Base-by-base conservation (phyloP, 1,140 invertebrate species). In the Octopus bimaculoides region DNA sequence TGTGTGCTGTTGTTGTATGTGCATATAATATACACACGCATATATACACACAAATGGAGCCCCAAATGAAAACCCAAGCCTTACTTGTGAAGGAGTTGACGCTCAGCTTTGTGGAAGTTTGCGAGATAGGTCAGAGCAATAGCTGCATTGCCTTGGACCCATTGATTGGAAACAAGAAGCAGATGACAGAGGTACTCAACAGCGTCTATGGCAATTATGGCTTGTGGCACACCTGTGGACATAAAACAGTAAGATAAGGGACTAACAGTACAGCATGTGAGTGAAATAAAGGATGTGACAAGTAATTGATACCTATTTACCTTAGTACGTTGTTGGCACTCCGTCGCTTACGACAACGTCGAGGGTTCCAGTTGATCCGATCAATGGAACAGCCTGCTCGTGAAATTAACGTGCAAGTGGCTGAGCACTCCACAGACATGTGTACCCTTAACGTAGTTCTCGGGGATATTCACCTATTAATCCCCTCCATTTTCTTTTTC, bases 41-140 rank as follows among this genome's bases (percentile, higher is more conserved):
- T 61, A 61, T 61, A 61, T 61, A 61, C 17, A 61, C 17, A 61
- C 56, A 61, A 9, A 61, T 61, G 17, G 7, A 61, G 7, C 7
- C 17, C 7, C 17, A 77, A 52, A 75, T 20, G 9, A 9, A 0
- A 20, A 53, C n/a, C 5, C 9, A 26, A 9, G 10, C 74, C 81
- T 81, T 81, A 89, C 89, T 82, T 89, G 82, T 89, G 86, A 1
- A 90, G 86, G 10, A 90, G 85, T 77, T 87, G 87, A 82, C 89
- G 82, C 74, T 88, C 87, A n/a, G 86, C 89, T 61, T 82, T 77
- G 55, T 89, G 89, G 77, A 88, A 86, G 81, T 85, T 86, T 12
- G 88, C 88, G 6, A 90, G 83, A 80, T 90, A 90, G 10, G 86
- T 86, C 0, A 90, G 83, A 53, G 89, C 89, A 53, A 90, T 89